phyloP scores from a whole-genome alignment of 2,888 invertebrate species.

The Metopia argyrocephala region DNA sequence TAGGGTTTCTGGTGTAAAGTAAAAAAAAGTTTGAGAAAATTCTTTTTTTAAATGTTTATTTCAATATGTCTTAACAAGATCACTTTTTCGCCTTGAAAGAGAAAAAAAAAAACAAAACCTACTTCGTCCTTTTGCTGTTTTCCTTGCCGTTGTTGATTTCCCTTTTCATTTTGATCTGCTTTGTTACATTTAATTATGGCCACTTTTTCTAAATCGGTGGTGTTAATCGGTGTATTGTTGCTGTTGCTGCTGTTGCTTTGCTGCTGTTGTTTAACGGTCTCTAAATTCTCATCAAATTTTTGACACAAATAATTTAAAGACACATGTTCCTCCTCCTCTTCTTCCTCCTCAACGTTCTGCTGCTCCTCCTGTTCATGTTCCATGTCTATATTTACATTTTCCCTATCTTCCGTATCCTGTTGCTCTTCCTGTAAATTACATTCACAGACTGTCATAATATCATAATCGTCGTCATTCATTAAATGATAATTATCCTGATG shows the following conservation, averaged over 20 bases:
- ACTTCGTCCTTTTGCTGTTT: slow-evolving; percentile 54
- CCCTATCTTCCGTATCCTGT: slow-evolving; percentile 33
- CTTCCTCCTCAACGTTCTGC: slow-evolving; percentile 73
- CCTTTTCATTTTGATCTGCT: slow-evolving; percentile 11
- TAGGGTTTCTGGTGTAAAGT: no score
- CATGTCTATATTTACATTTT: neutral
- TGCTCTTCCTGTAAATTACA: slow-evolving; percentile 68
- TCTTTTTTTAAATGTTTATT: no score
- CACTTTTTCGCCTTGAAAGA: no score
- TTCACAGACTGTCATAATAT: slow-evolving; percentile 59
- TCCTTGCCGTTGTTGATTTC: neutral
- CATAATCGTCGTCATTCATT: neutral
- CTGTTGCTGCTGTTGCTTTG: slow-evolving; percentile 41
- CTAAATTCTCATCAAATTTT: slow-evolving; percentile 78
- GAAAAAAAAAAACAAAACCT: slow-evolving; percentile 25
- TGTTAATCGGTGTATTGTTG: neutral
- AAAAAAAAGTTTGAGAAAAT: no score
- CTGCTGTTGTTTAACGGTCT: slow-evolving; percentile 68
- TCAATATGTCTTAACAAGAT: no score
- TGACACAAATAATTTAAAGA: slow-evolving; percentile 78
- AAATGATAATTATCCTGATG: neutral
- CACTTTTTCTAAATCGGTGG: slow-evolving; percentile 51
- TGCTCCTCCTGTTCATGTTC: neutral
- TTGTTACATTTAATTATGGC: slow-evolving; percentile 47
- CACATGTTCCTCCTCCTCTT: slow-evolving; percentile 69